phyloP scores from a whole-genome alignment of 2,888 invertebrate species.

The Pycnomerus fuliginosus region DNA sequence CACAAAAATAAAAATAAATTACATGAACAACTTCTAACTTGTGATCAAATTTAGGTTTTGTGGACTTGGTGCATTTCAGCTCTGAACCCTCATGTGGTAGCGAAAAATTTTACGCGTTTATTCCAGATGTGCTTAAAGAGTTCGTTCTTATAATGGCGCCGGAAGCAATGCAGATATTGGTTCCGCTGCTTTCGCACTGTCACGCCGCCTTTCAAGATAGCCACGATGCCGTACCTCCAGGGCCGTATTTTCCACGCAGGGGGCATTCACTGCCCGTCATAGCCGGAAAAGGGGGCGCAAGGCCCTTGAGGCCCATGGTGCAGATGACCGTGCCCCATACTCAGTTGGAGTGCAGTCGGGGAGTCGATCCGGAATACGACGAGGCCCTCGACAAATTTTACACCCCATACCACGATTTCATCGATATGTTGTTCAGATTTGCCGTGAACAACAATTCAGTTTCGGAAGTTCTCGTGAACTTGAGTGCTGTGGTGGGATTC shows the following conservation, averaged over 20 bases:
- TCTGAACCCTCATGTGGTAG: neutral
- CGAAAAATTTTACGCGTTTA: conserved; percentile 4
- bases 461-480: conserved; percentile 79
- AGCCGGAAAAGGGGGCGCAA: conserved; percentile 61
- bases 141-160: conserved; percentile 75
- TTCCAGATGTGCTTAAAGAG: conserved; percentile 72
- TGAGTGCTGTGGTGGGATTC: conserved; percentile 87
- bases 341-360: conserved; percentile 69
- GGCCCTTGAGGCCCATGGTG: conserved; percentile 78
- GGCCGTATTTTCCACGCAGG: conserved; percentile 75
- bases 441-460: conserved; percentile 87
- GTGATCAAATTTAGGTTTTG: too few species aligned
- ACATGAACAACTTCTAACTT: too few species aligned
- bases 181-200: conserved; percentile 82
- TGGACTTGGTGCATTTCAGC: too few species aligned
- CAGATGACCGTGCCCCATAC: conserved; percentile 82
- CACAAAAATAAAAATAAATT: too few species aligned
- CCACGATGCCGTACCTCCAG: conserved; percentile 68
- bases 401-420: conserved; percentile 84
- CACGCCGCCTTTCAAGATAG: conserved; percentile 78
- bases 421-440: conserved; percentile 83
- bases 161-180: conserved; percentile 78
- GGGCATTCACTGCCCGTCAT: conserved; percentile 61
- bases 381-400: conserved; percentile 74
- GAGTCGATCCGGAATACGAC: conserved; percentile 77